Conservation (phyloP, 2,888 invertebrate species). For the Drosophila cracens region DNA sequence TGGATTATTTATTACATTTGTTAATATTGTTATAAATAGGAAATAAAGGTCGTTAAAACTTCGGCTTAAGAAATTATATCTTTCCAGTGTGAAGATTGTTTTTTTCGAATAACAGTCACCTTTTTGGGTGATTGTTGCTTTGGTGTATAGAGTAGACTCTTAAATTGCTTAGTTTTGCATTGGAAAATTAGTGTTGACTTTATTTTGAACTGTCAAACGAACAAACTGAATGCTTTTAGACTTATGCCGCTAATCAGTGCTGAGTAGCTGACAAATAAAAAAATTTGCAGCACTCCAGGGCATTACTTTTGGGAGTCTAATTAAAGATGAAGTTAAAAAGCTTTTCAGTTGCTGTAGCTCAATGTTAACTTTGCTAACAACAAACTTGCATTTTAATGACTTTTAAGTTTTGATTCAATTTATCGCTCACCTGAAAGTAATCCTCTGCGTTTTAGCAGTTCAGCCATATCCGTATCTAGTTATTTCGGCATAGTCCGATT, state of each 20-base stretch:
- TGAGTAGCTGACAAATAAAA: slow-evolving; percentile 9
- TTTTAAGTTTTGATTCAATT: slow-evolving; percentile 73
- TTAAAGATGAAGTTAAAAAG: slow-evolving; percentile 51
- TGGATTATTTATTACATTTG: background rate
- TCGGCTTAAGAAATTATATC: background rate
- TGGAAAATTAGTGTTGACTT: slow-evolving; percentile 25
- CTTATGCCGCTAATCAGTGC: slow-evolving; percentile 21
- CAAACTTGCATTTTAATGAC: slow-evolving; percentile 67
- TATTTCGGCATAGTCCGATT: slow-evolving; percentile 36
- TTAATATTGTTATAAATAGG: background rate
- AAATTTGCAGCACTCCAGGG: slow-evolving; percentile 40
- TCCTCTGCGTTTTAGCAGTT: slow-evolving; percentile 38
- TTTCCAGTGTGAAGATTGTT: background rate
- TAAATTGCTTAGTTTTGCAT: slow-evolving; percentile 19
- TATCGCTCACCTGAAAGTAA: slow-evolving; percentile 61
- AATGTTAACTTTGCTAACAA: slow-evolving; percentile 34
- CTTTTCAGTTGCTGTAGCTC: slow-evolving; percentile 38
- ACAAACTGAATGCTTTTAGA: slow-evolving; percentile 3
- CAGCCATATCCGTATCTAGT: slow-evolving; percentile 12
- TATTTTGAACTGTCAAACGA: slow-evolving; percentile 5
- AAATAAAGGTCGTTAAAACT: background rate
- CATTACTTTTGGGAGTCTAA: slow-evolving; percentile 40
- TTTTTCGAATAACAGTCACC: background rate
- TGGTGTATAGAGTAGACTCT: background rate
- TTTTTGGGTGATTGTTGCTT: background rate